These are phyloP conservation scores for Ruditapes philippinarum DNA, from an alignment of 1,140 invertebrate genomes.

Conservation along the genomic window DNA sequence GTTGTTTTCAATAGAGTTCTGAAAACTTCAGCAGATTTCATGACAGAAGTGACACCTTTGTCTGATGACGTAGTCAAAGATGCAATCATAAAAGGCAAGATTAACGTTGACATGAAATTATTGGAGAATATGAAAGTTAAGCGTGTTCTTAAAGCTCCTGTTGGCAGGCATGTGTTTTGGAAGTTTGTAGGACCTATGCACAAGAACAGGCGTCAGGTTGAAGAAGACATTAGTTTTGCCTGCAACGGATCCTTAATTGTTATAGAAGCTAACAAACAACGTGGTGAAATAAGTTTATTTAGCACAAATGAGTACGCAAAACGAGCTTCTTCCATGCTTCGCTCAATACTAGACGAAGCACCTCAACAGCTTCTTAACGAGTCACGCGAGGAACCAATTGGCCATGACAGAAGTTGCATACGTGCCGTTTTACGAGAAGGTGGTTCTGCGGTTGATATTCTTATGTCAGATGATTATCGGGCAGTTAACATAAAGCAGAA, in stretches of 20 bases:
- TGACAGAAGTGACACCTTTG: slow-evolving; percentile 77
- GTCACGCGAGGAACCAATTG: slow-evolving; percentile 62
- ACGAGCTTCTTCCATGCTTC: background rate
- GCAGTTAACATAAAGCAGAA: slow-evolving; percentile 65
- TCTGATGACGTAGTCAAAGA: slow-evolving; percentile 71
- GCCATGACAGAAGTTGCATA: background rate
- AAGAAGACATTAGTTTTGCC: slow-evolving; percentile 58
- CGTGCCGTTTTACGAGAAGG: slow-evolving; percentile 67
- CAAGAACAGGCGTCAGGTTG: slow-evolving; percentile 66
- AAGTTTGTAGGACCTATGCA: slow-evolving; percentile 76
- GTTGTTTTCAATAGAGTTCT: slow-evolving; percentile 76
- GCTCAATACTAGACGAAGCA: slow-evolving; percentile 38
- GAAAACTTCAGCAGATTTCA: slow-evolving; percentile 80
- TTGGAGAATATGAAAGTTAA: slow-evolving; percentile 59
- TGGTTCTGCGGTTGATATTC: slow-evolving; percentile 52
- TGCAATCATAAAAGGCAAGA: slow-evolving; percentile 51
- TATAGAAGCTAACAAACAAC: slow-evolving; percentile 73
- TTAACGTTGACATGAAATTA: slow-evolving; percentile 68
- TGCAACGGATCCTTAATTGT: slow-evolving; percentile 60
- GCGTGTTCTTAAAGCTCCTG: slow-evolving; percentile 63
- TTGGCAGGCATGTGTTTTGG: slow-evolving; percentile 71
- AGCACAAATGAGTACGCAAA: slow-evolving; percentile 13
- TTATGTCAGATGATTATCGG: slow-evolving; percentile 71
- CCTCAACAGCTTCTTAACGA: slow-evolving; percentile 56
- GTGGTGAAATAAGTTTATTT: slow-evolving; percentile 73